Percentiles rank a stretch among this genome's conserved stretches.
phyloP scores from a whole-genome alignment of 2,113 vertebrate genomes.

The Arothron firmamentum region DNA sequence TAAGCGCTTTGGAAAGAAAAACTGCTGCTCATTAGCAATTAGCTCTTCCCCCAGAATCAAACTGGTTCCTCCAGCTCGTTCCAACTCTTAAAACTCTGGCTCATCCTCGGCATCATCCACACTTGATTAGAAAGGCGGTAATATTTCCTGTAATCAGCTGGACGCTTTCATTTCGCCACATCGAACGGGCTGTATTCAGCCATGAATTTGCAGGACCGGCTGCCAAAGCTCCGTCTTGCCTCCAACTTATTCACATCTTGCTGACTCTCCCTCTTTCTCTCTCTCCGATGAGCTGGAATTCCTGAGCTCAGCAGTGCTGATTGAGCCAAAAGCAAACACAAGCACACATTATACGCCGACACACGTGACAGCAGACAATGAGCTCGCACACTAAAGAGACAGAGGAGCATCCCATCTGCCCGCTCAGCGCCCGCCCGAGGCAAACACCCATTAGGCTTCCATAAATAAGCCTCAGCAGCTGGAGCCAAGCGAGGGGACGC shows the following conservation, averaged over 20 bases:
- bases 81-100: too few relatives aligned
- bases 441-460: slow-evolving; percentile 30
- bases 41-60: too few relatives aligned
- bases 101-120: too few relatives aligned
- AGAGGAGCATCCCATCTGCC: slow-evolving; percentile 36
- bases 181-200: neutral
- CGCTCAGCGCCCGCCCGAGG: slow-evolving; percentile 21
- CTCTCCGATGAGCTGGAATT: slow-evolving; percentile 70
- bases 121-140: too few relatives aligned
- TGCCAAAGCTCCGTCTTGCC: slow-evolving; percentile 41
- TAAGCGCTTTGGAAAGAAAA: too few relatives aligned
- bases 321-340: slow-evolving; percentile 73
- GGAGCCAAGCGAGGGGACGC: neutral
- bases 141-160: too few relatives aligned
- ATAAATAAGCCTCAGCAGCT: slow-evolving; percentile 26
- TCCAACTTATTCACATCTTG: slow-evolving; percentile 53
- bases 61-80: too few relatives aligned
- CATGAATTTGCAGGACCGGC: slow-evolving; percentile 8
- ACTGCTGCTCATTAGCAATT: too few relatives aligned
- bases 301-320: slow-evolving; percentile 76
- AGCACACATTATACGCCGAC: slow-evolving; percentile 39
- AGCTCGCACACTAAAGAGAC: slow-evolving; percentile 57
- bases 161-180: too few relatives aligned
- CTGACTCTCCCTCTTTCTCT: slow-evolving; percentile 47
- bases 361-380: slow-evolving; percentile 63